These are phyloP conservation scores for Lipophrys pholis DNA, from an alignment of 2,113 vertebrate genomes.

Conservation along the genomic window DNA sequence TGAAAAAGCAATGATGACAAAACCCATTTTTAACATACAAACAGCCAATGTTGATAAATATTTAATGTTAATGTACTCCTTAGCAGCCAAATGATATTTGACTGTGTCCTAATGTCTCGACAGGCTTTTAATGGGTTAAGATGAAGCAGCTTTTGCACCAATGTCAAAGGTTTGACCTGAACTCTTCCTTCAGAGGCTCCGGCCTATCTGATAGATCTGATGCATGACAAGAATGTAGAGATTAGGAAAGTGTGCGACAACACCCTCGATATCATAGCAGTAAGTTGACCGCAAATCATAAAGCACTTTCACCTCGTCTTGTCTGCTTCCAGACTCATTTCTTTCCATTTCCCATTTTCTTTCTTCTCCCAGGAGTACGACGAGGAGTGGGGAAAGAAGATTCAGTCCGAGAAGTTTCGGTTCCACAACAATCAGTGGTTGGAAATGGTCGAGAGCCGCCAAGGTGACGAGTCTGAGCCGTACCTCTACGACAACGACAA, in stretches of 20 bases:
- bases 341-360: too few species aligned
- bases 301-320: neutral
- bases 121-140: neutral
- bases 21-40: too few species aligned
- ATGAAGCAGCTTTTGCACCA: neutral
- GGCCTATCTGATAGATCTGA: constrained; percentile 96
- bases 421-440: constrained; percentile 99
- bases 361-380: constrained; percentile 89
- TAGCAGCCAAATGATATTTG: too few species aligned
- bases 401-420: constrained; percentile 95
- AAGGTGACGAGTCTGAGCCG: constrained; percentile 86
- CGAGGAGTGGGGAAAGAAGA: constrained; percentile 96
- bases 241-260: constrained; percentile 98
- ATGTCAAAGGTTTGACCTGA: constrained; percentile 76
- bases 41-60: too few species aligned
- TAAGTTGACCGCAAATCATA: constrained; percentile 75
- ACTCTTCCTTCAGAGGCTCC: constrained; percentile 89
- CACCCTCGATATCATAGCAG: constrained; percentile 96
- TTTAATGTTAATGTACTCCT: too few species aligned
- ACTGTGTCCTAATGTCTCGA: too few species aligned
- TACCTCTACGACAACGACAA: constrained; percentile 86
- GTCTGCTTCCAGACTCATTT: neutral
- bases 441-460: constrained; percentile 97
- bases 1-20: too few species aligned
- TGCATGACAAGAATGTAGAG: constrained; percentile 97